Conservation (phyloP, 2,113 vertebrate genomes). For the Terrapene triunguis region DNA sequence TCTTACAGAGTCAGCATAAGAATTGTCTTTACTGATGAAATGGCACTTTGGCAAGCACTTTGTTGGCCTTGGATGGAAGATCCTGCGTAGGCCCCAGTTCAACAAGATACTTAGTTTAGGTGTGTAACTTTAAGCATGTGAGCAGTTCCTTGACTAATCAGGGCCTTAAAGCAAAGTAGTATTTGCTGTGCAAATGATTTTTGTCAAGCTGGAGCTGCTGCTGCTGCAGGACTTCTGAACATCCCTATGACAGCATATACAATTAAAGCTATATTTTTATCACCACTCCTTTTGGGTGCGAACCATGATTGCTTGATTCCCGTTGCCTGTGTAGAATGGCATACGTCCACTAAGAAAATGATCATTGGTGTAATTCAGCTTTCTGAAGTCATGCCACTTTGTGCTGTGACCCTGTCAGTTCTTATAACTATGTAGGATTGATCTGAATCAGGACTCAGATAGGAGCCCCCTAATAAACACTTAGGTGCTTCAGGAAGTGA, state of each 20-base stretch:
- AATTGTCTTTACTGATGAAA: background rate
- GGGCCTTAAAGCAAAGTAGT: background rate
- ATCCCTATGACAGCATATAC: background rate
- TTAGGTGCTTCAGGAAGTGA: background rate
- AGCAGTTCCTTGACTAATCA: background rate
- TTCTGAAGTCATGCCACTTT: background rate
- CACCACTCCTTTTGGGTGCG: background rate
- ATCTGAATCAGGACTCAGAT: background rate
- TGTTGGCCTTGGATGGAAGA: background rate
- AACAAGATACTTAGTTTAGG: background rate
- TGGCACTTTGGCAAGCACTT: background rate
- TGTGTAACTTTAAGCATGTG: background rate
- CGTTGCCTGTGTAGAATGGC: background rate
- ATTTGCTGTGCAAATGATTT: background rate
- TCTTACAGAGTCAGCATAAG: background rate
- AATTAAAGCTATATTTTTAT: slow-evolving; percentile 40
- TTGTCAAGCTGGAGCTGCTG: background rate
- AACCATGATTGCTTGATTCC: background rate
- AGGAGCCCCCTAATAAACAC: background rate
- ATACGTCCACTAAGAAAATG: background rate
- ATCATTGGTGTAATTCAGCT: slow-evolving; percentile 3
- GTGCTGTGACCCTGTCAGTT: background rate
- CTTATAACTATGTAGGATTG: background rate
- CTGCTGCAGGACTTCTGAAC: background rate
- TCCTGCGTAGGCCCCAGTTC: background rate